These are phyloP conservation scores for Thyatira batis DNA, from an alignment of 2,888 invertebrate species.

Conservation along the genomic window DNA sequence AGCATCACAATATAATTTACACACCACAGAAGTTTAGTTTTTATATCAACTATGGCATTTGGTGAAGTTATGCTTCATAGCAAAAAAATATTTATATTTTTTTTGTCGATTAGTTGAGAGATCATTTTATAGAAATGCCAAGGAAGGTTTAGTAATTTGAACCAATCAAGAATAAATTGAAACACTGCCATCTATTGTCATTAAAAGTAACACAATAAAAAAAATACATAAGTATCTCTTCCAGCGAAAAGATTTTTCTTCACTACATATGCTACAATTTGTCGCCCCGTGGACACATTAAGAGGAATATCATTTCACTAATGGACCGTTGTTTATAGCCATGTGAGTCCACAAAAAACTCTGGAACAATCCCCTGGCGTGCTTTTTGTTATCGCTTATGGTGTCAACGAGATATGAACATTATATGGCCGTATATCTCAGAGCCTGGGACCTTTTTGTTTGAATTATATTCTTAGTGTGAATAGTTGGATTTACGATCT, in stretches of 20 bases:
- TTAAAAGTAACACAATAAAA: neutral
- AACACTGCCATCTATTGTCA: no score
- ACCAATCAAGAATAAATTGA: no score
- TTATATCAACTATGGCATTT: no score
- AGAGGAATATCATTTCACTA: slow-evolving; percentile 74
- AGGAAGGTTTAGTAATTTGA: no score
- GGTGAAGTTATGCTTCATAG: no score
- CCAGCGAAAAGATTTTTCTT: slow-evolving; percentile 25
- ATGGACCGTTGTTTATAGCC: slow-evolving; percentile 61
- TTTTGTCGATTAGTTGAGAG: no score
- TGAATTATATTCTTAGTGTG: neutral
- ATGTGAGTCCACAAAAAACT: slow-evolving; percentile 40
- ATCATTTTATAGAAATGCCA: no score
- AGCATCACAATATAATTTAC: no score
- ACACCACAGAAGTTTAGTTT: no score
- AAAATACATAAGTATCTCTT: slow-evolving; percentile 16
- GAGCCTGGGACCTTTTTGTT: neutral
- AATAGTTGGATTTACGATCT: neutral
- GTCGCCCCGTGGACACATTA: slow-evolving; percentile 63
- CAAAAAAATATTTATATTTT: no score
- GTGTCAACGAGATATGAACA: neutral
- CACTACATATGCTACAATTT: slow-evolving; percentile 49
- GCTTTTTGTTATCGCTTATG: neutral
- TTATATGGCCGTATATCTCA: neutral
- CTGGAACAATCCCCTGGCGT: neutral